phyloP scores from a whole-genome alignment of 2,888 invertebrate species.

The Thalpophila matura region DNA sequence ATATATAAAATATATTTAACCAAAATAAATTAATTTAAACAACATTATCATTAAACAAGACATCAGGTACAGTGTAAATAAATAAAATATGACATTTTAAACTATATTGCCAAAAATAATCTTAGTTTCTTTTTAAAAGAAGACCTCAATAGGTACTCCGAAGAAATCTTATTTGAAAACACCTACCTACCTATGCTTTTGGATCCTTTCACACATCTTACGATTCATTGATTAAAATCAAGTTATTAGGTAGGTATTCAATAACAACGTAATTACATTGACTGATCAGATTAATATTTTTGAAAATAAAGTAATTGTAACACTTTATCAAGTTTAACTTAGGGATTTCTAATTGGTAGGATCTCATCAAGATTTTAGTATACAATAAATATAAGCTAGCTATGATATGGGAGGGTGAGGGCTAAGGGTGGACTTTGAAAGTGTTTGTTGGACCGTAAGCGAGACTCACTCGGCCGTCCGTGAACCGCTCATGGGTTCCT shows the following conservation, averaged over 20 bases:
- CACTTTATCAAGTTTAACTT: slow-evolving; percentile 21
- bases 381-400: slow-evolving; percentile 55
- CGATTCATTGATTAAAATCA: too few species aligned
- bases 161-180: too few species aligned
- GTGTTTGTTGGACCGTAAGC: slow-evolving; percentile 82
- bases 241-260: too few species aligned
- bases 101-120: too few species aligned
- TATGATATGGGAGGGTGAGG: slow-evolving; percentile 58
- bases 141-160: too few species aligned
- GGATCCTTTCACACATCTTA: too few species aligned
- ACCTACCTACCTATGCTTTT: too few species aligned
- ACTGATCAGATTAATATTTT: too few species aligned
- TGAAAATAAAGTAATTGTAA: not conserved
- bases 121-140: too few species aligned
- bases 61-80: too few species aligned
- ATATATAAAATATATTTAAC: not conserved
- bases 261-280: too few species aligned
- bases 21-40: not conserved
- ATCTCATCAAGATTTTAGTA: slow-evolving; percentile 43
- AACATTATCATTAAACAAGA: too few species aligned
- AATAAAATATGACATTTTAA: slow-evolving; percentile 1
- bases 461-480: slow-evolving; percentile 76
- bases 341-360: slow-evolving; percentile 28
- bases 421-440: slow-evolving; percentile 80
- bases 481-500: slow-evolving; percentile 79